Conservation (phyloP, 2,797 vertebrate species). For the Gadopsis marmoratus region DNA sequence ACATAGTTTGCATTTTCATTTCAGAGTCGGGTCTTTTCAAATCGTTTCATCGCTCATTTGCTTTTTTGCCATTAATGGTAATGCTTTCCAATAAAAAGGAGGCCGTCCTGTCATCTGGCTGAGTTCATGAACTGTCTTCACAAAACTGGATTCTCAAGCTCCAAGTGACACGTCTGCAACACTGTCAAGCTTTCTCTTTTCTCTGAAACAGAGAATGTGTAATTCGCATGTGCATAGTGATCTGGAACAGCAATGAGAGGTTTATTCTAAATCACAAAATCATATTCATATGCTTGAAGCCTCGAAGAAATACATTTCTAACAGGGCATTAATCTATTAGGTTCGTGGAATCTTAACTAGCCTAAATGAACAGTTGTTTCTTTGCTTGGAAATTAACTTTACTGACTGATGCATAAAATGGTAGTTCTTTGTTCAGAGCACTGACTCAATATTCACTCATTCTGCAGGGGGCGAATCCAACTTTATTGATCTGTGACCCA, state of each 20-base stretch:
- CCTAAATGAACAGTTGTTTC: neutral
- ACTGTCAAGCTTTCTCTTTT: neutral
- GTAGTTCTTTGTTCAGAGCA: neutral
- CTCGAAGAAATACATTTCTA: neutral
- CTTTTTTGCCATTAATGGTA: constrained; percentile 5
- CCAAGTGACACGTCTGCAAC: neutral
- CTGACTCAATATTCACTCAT: neutral
- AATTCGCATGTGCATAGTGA: neutral
- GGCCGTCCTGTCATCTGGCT: neutral
- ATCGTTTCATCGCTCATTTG: neutral
- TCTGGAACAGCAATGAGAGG: neutral
- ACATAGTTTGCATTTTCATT: neutral
- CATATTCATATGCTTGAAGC: neutral
- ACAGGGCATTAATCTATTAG: neutral
- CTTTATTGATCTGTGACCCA: no score
- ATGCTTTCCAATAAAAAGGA: neutral
- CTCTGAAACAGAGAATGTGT: neutral
- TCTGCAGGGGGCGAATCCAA: neutral
- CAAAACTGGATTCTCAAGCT: neutral
- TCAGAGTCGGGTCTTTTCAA: neutral
- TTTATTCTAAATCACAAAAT: neutral
- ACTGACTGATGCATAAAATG: neutral
- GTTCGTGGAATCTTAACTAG: no score
- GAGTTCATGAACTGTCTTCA: neutral
- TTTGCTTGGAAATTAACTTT: neutral